Evolutionary conservation across 2,113 vertebrate species (phyloP), one percentile per base, ranked within the genome.

Genomic region (Pteruthius melanotis): DNA sequence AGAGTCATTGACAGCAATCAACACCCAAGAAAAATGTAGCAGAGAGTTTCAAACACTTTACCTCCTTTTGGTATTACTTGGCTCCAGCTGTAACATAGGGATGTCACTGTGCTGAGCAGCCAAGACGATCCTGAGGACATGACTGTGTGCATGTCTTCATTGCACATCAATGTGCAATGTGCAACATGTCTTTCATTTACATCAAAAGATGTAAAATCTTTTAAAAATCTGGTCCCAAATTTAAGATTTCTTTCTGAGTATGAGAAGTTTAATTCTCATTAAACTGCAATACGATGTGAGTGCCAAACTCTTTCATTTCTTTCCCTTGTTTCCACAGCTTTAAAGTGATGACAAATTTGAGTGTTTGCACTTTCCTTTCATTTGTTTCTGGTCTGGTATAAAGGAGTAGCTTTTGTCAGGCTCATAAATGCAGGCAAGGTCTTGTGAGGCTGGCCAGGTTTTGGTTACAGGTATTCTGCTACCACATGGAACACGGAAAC

Each of bases 1-100:
- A 33, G 24, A 35, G 4, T 28, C 20, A 28, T 13, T 1, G 1
- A 47, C 11, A 82, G 31, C 27, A 57, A 86, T 60, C 10, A 66
- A 27, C 7, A 52, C 7, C 4, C 26, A 26, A 49, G 21, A 61
- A 94, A 86, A 90, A 57, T 0, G 0, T 13, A 35, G 6, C 6
- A 14, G 7, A 77, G 27, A 28, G 2, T 84, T 90, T 65, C 35
- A 87, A 81, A 53, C 6, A 28, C 26, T 81, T 74, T 47, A 37
- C 5, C 15, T 45, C 6, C 13, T 78, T 91, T n/a, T 39, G 7
- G 13, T 61, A 23, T 61, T 59, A 21, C 11, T 40, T 72, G 37
- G 11, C 20, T 89, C 22, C 35, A 65, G 20, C 14, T 74, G 16
- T 11, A 45, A 20, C 16, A 26, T 11, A n/a, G 11, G 18, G 15